Evolutionary conservation across 2,113 vertebrate genomes (phyloP).

Genomic region (Takifugu flavidus): DNA sequence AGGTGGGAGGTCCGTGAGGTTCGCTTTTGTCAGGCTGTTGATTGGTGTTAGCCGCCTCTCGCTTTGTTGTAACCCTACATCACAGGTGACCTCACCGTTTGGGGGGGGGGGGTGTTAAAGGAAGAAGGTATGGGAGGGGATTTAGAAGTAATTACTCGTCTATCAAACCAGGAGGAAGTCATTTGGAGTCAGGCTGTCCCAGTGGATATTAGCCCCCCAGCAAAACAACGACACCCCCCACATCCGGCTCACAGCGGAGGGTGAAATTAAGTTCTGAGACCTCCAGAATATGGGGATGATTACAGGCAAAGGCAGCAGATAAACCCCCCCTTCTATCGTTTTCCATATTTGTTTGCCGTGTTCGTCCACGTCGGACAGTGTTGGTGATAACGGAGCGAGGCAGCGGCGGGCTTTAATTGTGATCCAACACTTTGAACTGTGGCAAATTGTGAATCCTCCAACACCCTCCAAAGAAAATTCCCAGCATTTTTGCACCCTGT

Average conservation of each 20-base stretch:
- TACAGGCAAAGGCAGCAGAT: constrained; percentile 18
- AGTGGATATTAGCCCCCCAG: constrained; percentile 52
- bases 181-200: constrained; percentile 55
- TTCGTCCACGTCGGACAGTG: no score
- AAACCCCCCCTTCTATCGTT: constrained; percentile 3
- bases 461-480: no score
- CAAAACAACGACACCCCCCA: constrained; percentile 48
- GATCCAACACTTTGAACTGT: no score
- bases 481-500: no score
- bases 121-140: constrained; percentile 39
- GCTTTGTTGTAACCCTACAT: constrained; percentile 13
- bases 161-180: constrained; percentile 62
- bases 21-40: constrained; percentile 54
- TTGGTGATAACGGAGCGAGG: no score
- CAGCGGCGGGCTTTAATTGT: no score
- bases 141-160: constrained; percentile 62
- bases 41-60: constrained; percentile 55
- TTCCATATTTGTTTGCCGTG: no score
- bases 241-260: constrained; percentile 46
- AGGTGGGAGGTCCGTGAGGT: constrained; percentile 27
- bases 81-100: constrained; percentile 17
- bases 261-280: constrained; percentile 19
- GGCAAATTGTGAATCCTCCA: no score
- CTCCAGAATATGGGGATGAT: constrained; percentile 32
- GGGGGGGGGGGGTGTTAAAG: constrained; percentile 18